phyloP scores from a whole-genome alignment of 2,888 invertebrate genomes.

The Sesia bembeciformis region DNA sequence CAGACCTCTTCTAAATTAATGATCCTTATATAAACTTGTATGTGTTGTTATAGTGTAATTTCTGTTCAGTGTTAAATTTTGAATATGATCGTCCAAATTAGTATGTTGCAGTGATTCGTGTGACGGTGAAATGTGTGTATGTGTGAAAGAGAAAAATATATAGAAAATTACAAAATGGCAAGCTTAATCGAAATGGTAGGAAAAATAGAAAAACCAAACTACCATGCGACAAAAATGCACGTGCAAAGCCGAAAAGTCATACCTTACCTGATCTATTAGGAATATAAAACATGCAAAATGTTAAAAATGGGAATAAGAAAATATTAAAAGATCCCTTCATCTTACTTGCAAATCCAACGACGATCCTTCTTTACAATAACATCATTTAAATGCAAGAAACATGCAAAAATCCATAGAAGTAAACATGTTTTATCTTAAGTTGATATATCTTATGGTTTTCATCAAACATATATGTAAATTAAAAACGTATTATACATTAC shows the following conservation, averaged over 20 bases:
- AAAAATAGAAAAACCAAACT: constrained; percentile 20
- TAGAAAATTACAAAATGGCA: constrained; percentile 47
- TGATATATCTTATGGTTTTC: constrained; percentile 24
- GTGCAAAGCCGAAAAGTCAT: constrained; percentile 46
- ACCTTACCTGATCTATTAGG: constrained; percentile 38
- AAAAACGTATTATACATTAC: constrained; percentile 43
- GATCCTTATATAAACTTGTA: constrained; percentile 26
- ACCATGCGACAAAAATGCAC: constrained; percentile 58
- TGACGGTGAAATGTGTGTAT: constrained; percentile 32
- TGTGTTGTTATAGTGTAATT: constrained; percentile 40
- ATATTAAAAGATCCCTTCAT: constrained; percentile 41
- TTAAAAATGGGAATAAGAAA: constrained; percentile 33
- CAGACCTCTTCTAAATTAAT: constrained; percentile 48
- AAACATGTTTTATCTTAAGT: constrained; percentile 28
- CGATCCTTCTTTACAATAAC: constrained; percentile 60
- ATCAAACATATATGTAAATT: constrained; percentile 32
- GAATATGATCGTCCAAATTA: constrained; percentile 49
- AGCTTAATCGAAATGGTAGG: constrained; percentile 47
- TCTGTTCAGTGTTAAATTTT: constrained; percentile 66
- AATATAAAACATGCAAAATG: constrained; percentile 41
- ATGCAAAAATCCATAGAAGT: constrained; percentile 47
- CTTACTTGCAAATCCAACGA: constrained; percentile 72
- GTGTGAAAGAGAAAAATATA: constrained; percentile 30
- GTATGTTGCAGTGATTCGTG: constrained; percentile 40
- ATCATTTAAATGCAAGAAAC: constrained; percentile 33